Base-by-base conservation (phyloP, 2,888 invertebrate species). In the Pristionchus entomophagus region DNA sequence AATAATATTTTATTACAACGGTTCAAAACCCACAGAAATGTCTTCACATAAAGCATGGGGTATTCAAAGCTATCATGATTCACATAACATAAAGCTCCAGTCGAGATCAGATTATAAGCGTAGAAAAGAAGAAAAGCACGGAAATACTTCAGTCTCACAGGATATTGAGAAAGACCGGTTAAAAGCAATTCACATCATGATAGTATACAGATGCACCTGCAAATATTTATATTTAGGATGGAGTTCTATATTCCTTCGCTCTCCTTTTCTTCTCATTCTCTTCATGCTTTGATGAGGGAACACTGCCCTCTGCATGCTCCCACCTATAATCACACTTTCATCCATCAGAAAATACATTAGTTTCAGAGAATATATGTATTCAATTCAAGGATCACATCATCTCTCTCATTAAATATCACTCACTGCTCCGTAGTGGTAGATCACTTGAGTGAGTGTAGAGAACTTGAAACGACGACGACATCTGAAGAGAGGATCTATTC, bases 401-500 rank as follows among this genome's bases (percentile, higher is more conserved):
- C n/a, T n/a, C n/a, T n/a, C n/a, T n/a, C n/a, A n/a, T n/a, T 10
- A 45, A 45, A 45, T 8, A 65, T 19, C 12, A 35, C 65, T 65
- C 32, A 65, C 65, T 22, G 35, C 65, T 65, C 65, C 65, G 8
- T 65, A 65, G 35, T 65, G 65, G 65, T 65, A 65, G 32, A 65
- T 65, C 32, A 65, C 65, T 35, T 65, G 65, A 19, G 17, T 65
- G 12, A 65, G 29, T 17, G 32, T 35, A 14, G 12, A 65, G 65
- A 65, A 65, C n/a, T 65, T 65, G 35, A 12, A 65, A 14, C 65
- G 65, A 65, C 3, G 32, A 65, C 65, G 65, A 35, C 65, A 65
- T 19, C 65, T 32, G 35, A 65, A 65, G 14, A 32, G 17, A 14
- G 19, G 2, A 17, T 29, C n/a, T n/a, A n/a, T n/a, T n/a, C n/a